These are phyloP conservation scores for Theonella swinhoei DNA, from an alignment of 37 sponge, comb jelly and placozoan species.

Conservation along the genomic window DNA sequence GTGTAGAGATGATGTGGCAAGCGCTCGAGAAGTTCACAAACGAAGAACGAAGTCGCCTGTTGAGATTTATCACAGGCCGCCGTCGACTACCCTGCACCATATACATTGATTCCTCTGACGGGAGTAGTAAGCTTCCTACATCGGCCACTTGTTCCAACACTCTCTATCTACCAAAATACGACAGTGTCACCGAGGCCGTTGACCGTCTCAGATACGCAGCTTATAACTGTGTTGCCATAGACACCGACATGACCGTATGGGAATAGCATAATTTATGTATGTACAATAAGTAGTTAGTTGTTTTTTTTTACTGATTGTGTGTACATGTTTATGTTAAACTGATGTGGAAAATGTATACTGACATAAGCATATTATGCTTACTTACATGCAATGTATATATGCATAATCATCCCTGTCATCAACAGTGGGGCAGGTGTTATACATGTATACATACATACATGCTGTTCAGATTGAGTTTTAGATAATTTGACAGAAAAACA, in stretches of 20 bases:
- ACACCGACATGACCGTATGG: constrained; percentile 74
- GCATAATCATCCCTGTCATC: no score
- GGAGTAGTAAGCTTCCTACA: constrained; percentile 67
- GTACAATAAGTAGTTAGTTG: no score
- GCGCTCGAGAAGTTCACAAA: constrained; percentile 85
- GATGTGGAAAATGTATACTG: no score
- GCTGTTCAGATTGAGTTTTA: no score
- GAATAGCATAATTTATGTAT: no score
- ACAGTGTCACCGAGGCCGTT: constrained; percentile 72
- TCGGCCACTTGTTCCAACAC: constrained; percentile 90
- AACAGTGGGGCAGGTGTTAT: no score
- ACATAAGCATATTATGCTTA: no score
- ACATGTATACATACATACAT: no score
- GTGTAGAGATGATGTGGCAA: constrained; percentile 85
- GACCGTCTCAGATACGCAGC: constrained; percentile 83
- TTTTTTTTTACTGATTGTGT: no score
- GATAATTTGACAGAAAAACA: no score
- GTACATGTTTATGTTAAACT: no score
- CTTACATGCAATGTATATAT: no score
- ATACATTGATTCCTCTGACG: constrained; percentile 58
- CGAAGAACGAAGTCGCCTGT: constrained; percentile 82
- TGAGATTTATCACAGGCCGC: constrained; percentile 91
- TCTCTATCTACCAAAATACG: constrained; percentile 87
- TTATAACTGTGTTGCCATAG: constrained; percentile 92
- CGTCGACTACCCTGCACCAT: constrained; percentile 82